Evolutionary conservation across 1,140 invertebrate genomes (phyloP).

Genomic region (Chlorops oryzae): DNA sequence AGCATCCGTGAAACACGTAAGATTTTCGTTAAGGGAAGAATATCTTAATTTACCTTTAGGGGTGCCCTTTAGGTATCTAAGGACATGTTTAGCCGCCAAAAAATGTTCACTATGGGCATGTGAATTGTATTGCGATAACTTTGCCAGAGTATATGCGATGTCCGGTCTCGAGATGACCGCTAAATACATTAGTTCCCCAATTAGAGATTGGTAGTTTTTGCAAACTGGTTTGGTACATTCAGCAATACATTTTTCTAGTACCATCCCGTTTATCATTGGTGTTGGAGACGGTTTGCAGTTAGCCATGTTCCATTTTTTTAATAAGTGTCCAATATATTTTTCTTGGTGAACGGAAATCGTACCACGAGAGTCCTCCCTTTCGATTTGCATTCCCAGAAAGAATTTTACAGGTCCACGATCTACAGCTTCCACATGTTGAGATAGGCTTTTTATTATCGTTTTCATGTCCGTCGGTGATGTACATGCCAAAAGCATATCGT

Average conservation of each 20-base stretch:
- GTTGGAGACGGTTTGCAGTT: background rate
- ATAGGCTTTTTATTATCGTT: conserved; percentile 17
- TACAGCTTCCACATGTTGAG: conserved; percentile 25
- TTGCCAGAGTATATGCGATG: background rate
- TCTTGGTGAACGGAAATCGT: background rate
- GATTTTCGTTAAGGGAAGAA: background rate
- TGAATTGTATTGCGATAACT: background rate
- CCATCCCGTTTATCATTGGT: background rate
- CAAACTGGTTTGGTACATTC: background rate
- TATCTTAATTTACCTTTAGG: background rate
- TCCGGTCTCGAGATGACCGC: background rate
- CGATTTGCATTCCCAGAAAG: conserved; percentile 36
- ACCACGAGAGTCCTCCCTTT: conserved; percentile 1
- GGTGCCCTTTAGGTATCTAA: conserved; percentile 1
- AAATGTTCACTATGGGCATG: background rate
- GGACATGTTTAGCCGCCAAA: background rate
- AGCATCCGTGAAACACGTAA: background rate
- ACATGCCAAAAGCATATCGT: conserved; percentile 15
- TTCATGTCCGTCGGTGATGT: conserved; percentile 13
- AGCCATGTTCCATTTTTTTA: background rate
- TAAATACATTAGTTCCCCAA: background rate
- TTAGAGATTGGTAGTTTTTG: background rate
- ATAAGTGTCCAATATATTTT: background rate
- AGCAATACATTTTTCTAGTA: background rate
- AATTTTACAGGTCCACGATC: conserved; percentile 14